Percentiles rank a stretch among this genome's conserved stretches.
phyloP scores from a whole-genome alignment of 2,888 invertebrate species.

The Holacanthella duospinosa region DNA sequence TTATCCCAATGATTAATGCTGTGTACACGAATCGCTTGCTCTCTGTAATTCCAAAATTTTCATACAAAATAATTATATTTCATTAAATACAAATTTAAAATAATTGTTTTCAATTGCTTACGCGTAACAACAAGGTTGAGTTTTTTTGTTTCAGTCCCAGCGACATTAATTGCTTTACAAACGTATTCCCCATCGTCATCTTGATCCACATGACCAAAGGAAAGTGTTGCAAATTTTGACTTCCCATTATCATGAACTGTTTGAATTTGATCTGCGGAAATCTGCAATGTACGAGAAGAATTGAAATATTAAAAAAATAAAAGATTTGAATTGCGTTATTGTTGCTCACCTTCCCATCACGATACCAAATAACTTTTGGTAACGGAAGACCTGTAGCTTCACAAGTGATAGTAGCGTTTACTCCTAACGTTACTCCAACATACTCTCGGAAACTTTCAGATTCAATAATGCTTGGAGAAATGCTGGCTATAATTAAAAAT shows the following conservation, averaged over 20 bases:
- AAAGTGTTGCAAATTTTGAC: neutral
- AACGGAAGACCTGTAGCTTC: neutral
- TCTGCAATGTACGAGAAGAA: neutral
- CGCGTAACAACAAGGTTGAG: neutral
- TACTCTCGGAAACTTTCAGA: neutral
- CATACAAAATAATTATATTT: no score
- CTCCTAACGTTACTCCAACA: neutral
- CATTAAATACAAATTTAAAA: no score
- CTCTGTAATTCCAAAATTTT: neutral
- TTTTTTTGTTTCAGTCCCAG: neutral
- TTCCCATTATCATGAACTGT: neutral
- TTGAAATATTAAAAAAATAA: neutral
- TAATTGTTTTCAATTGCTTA: no score
- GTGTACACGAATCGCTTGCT: neutral
- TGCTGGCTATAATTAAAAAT: neutral
- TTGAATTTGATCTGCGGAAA: neutral
- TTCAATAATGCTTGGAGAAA: neutral
- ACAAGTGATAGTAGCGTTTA: neutral
- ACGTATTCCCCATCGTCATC: constrained; percentile 7
- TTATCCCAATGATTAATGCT: neutral
- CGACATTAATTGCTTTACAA: constrained; percentile 1
- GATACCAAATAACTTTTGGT: constrained; percentile 4
- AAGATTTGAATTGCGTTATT: no score
- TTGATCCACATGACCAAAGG: neutral
- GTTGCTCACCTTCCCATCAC: neutral